Evolutionary conservation across 2,113 vertebrate genomes (phyloP), one percentile per base, ranked within the genome.

Genomic region (Burhinus oedicnemus): DNA sequence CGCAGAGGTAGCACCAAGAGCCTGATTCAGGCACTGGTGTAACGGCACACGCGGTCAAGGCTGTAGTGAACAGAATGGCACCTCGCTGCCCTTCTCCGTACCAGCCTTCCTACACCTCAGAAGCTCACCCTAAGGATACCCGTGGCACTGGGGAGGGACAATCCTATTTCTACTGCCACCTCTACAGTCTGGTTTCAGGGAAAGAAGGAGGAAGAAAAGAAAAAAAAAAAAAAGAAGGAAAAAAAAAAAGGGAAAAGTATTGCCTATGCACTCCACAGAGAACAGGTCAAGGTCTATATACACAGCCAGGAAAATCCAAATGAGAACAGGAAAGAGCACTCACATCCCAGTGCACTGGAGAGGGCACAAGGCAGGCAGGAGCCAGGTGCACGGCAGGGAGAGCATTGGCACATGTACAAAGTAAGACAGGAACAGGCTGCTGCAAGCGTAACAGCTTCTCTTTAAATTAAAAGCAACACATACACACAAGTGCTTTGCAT

Each of bases 391-490:
- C 9, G 4, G 84, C 54, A 52, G 69, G 78, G 36, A 22, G 12
- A 65, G 52, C 27, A 0, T 27, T 80, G 88, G 93, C 91, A 87
- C 85, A 30, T 1, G 27, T 7, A 92, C 27, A 76, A 6, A 36
- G 22, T 21, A 4, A 66, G 76, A 69, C 49, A 82, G 40, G 32
- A 52, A 72, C 7, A 20, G 70, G 68, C 60, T 54, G 89, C 77
- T 49, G 79, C 51, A 34, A 49, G 71, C 64, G 1, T 7, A 29
- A 34, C 71, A 62, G 84, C 68, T 84, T 72, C 77, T 89, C 77
- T 91, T 69, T 82, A 81, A 78, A 66, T 79, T 60, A 78, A 83
- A 92, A 95, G 55, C 90, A 82, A 54, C 58, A 74, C 51, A 58
- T 8, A 47, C 55, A 83, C 71, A 52, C 55, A 74, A 75, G 58